These are phyloP conservation scores for Acropternis orthonyx DNA, from an alignment of 2,797 vertebrate species.

Conservation along the genomic window DNA sequence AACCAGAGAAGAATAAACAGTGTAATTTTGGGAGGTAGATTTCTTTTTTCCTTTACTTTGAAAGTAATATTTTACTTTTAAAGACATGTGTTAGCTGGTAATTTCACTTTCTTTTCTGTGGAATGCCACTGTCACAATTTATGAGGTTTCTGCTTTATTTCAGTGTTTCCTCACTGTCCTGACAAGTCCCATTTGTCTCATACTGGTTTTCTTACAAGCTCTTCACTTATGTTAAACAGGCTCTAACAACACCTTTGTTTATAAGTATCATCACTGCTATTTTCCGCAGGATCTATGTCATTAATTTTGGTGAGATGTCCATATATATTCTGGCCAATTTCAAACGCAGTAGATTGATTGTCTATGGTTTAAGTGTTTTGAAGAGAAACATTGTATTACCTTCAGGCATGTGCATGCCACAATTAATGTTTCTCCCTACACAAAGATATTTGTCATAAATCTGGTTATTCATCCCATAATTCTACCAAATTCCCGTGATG, in stretches of 20 bases:
- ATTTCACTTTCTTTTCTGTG: not conserved
- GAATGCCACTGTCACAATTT: not conserved
- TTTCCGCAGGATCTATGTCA: not conserved
- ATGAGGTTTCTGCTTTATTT: not conserved
- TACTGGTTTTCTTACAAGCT: not conserved
- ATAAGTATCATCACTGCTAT: not conserved
- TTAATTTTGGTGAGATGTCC: not conserved
- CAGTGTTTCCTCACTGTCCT: not conserved
- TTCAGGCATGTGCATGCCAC: not conserved
- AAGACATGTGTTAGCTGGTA: not conserved
- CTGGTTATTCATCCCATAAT: not conserved
- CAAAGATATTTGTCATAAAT: not conserved
- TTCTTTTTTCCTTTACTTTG: not conserved
- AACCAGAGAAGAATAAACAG: not conserved
- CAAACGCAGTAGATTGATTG: not conserved
- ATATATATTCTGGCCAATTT: not conserved
- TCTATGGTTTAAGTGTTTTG: not conserved
- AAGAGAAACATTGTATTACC: not conserved
- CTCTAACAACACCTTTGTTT: not conserved
- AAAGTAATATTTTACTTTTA: not conserved
- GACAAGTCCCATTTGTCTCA: not conserved
- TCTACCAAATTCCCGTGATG: not conserved
- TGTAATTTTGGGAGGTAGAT: not conserved
- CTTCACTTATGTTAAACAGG: not conserved
- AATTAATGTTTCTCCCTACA: not conserved